A percentile compares a stretch with the other conserved stretches of the same genome.
Conservation (phyloP, 2,113 vertebrate genomes). For the Telmatochromis bifrenatus region DNA sequence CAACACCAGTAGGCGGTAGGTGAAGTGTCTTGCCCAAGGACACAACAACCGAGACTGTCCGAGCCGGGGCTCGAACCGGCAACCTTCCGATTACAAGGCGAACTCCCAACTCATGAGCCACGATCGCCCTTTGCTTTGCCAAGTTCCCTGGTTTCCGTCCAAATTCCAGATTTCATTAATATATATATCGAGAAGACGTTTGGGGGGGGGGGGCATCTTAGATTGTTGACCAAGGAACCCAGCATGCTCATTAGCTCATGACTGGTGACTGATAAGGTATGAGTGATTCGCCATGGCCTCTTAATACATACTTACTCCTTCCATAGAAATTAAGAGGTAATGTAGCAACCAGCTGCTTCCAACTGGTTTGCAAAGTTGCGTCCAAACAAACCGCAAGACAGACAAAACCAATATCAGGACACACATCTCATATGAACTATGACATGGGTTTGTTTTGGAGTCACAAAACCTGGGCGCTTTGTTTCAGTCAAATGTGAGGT, state of each 20-base stretch:
- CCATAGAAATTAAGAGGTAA: background rate
- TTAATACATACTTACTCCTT: background rate
- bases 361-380: background rate
- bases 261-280: background rate
- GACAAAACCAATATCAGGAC: background rate
- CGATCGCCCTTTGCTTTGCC: too few relatives aligned
- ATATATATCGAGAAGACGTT: background rate
- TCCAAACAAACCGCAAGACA: background rate
- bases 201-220: background rate
- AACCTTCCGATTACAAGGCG: too few relatives aligned
- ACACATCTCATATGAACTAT: background rate
- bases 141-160: conserved; percentile 1
- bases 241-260: background rate
- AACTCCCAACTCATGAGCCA: too few relatives aligned
- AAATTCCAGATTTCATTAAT: background rate
- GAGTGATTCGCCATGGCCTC: background rate
- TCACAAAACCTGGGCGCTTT: background rate
- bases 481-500: background rate
- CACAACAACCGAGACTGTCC: too few relatives aligned
- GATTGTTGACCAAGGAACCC: background rate
- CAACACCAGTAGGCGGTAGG: too few relatives aligned
- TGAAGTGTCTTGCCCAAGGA: too few relatives aligned
- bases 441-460: background rate
- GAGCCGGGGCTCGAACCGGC: too few relatives aligned
- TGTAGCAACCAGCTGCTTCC: background rate